Conservation (phyloP, 2,797 vertebrate genomes). For the Trichosurus vulpecula region DNA sequence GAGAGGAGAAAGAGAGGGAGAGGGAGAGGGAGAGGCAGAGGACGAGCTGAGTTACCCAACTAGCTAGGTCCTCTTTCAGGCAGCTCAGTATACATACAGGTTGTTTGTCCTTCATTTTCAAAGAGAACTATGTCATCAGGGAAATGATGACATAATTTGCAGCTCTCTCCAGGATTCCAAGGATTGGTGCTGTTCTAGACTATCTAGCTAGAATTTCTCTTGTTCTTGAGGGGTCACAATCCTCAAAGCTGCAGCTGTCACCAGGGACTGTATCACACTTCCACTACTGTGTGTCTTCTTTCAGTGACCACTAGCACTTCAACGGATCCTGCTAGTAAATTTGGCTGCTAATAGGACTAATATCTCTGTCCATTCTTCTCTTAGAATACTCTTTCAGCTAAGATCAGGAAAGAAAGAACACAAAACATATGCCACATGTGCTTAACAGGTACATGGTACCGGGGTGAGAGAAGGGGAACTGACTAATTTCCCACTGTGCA, state of each 20-base stretch:
- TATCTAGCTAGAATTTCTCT: not conserved
- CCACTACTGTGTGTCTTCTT: not conserved
- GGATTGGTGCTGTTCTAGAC: not conserved
- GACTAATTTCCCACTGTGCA: not conserved
- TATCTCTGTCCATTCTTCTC: not conserved
- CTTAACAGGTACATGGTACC: not conserved
- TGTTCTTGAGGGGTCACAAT: not conserved
- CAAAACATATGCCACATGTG: not conserved
- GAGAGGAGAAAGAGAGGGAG: too few species aligned
- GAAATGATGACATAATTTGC: too few species aligned
- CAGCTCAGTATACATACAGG: too few species aligned
- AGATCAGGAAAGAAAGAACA: not conserved
- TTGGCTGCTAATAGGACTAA: not conserved
- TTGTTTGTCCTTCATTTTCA: too few species aligned
- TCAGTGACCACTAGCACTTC: not conserved
- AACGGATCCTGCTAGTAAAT: not conserved
- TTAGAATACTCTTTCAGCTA: not conserved
- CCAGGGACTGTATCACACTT: not conserved
- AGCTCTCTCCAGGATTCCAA: not conserved
- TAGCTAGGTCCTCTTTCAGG: too few species aligned
- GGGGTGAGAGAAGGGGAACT: not conserved
- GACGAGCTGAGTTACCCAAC: too few species aligned
- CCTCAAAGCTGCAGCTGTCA: not conserved
- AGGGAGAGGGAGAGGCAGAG: too few species aligned
- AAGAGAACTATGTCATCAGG: too few species aligned